Evolutionary conservation across 2,113 vertebrate species (phyloP), one percentile per base, ranked within the genome.

Genomic region (Limanda limanda): DNA sequence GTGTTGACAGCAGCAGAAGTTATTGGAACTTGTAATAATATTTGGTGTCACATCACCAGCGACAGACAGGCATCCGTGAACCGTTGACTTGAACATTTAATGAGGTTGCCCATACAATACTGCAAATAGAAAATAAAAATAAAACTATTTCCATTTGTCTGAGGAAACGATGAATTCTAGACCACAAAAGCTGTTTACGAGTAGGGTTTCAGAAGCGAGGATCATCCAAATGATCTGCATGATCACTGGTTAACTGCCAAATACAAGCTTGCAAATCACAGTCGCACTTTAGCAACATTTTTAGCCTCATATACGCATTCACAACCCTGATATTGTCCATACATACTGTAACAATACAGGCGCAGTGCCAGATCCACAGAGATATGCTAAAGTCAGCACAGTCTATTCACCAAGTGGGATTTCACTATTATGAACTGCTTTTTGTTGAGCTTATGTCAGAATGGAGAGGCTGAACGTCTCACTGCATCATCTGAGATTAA

Each of bases 1-100:
- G 66, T 80, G 77, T 63, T 74, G 86, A 87, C 85, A 74, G 82
- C 72, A 5, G 65, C n/a, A 64, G 60, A 85, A 79, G 86, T 85
- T 84, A 79, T 88, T 78, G 69, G 23, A 75, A 86, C 74, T 68
- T 62, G 54, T 71, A 69, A 83, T 89, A 48, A 69, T 25, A 57
- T 54, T 74, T 21, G 2, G 45, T 65, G 84, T 66, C 71, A 69
- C 73, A 65, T 85, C 70, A 40, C 55, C 64, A 61, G 68, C 79
- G 78, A 89, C 61, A 69, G 81, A 74, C 60, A 60, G 55, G 14
- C 47, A 61, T 72, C 52, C 27, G 65, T 9, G 42, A 4, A 63
- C 31, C 66, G 59, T 87, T 75, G 51, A 64, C 74, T 70, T 35
- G 20, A 81, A 61, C 55, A 35, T 57, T 68, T 76, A 64, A 74